A percentile compares a stretch with the other conserved stretches of the same genome.
These are phyloP conservation scores for Rhinogobius similis DNA, from an alignment of 2,113 vertebrate genomes.

Conservation along the genomic window DNA sequence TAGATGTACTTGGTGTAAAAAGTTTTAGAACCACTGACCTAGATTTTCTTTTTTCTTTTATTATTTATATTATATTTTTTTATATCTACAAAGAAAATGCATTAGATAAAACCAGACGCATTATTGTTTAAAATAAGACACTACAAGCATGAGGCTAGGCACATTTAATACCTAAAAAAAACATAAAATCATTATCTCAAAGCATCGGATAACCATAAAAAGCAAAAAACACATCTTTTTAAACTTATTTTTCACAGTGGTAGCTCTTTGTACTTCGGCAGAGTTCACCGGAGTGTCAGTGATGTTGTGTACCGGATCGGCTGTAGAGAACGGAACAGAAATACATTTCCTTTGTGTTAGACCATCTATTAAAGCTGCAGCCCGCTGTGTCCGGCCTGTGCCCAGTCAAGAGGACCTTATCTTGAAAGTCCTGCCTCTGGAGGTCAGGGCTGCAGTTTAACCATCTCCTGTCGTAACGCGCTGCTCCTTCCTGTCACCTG, in stretches of 20 bases:
- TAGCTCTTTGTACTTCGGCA: slow-evolving; percentile 10
- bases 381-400: slow-evolving; percentile 20
- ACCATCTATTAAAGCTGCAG: slow-evolving; percentile 1
- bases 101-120: no score
- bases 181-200: no score
- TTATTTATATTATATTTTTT: no score
- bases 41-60: no score
- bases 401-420: slow-evolving; percentile 23
- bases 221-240: not conserved
- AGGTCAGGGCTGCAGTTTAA: slow-evolving; percentile 61
- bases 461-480: slow-evolving; percentile 47
- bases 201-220: not conserved
- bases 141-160: no score
- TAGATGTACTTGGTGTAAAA: no score
- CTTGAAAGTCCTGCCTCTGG: slow-evolving; percentile 28
- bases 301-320: slow-evolving; percentile 18
- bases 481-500: slow-evolving; percentile 28
- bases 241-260: not conserved
- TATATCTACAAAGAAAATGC: no score
- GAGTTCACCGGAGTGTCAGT: slow-evolving; percentile 8
- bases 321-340: slow-evolving; percentile 29
- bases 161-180: no score
- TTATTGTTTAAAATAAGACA: no score
- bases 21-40: no score
- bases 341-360: slow-evolving; percentile 19